phyloP scores from a whole-genome alignment of 2,113 vertebrate species.

The Eptesicus fuscus region DNA sequence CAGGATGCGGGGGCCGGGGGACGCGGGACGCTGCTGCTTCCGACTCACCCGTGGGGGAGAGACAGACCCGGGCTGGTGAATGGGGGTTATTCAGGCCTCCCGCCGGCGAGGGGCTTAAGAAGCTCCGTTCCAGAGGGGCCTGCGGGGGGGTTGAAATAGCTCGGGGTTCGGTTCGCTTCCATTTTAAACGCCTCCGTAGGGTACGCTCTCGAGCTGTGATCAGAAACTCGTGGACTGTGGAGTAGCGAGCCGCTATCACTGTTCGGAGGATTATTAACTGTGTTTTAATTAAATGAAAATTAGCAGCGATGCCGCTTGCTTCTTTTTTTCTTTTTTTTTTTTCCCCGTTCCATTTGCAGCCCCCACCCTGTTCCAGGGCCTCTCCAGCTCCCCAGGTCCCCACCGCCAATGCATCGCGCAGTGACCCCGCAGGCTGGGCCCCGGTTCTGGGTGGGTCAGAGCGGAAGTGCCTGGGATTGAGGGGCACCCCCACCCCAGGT shows the following conservation, averaged over 20 bases:
- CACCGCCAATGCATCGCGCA: accelerated
- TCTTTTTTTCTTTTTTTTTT: background rate
- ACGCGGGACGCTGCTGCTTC: background rate
- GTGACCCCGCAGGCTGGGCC: background rate
- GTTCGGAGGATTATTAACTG: slow-evolving; percentile 1
- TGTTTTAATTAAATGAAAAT: slow-evolving; percentile 38
- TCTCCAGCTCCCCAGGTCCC: background rate
- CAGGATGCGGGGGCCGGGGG: accelerated
- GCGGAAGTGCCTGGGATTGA: background rate
- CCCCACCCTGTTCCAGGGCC: background rate
- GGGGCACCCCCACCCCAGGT: too few species aligned
- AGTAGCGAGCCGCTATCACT: background rate
- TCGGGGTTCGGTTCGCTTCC: slow-evolving; percentile 52
- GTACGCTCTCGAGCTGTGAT: slow-evolving; percentile 26
- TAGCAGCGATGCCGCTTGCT: background rate
- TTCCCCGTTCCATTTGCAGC: background rate
- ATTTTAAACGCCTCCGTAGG: background rate
- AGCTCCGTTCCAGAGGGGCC: slow-evolving; percentile 48
- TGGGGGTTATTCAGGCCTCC: background rate
- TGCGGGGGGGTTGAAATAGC: slow-evolving; percentile 36
- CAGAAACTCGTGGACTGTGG: slow-evolving; percentile 42
- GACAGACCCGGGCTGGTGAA: background rate
- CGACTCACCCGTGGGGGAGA: background rate
- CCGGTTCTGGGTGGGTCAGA: background rate
- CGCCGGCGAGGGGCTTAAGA: slow-evolving; percentile 44